phyloP scores from a whole-genome alignment of 2,113 vertebrate genomes.

The Picathartes gymnocephalus region DNA sequence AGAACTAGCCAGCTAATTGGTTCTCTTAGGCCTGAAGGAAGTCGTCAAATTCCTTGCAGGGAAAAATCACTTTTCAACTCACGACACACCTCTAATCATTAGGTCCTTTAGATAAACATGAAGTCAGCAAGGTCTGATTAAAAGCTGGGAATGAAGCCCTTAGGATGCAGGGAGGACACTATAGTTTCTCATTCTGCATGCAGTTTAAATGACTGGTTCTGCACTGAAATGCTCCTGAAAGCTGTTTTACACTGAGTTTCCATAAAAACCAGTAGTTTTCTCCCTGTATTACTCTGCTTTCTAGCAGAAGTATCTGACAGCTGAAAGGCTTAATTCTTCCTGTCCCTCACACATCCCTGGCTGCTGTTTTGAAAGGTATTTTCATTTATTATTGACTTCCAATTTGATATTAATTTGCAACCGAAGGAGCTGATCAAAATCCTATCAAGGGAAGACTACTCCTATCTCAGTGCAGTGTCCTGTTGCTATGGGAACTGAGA shows the following conservation, averaged over 20 bases:
- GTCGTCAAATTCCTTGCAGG: too few relatives aligned
- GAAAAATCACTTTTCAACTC: too few relatives aligned
- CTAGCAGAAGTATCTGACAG: background rate
- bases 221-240: background rate
- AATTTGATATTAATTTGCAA: constrained; percentile 48
- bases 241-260: background rate
- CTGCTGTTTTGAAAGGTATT: background rate
- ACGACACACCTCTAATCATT: background rate
- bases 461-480: background rate
- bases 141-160: background rate
- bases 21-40: too few relatives aligned
- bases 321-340: background rate
- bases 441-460: background rate
- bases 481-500: constrained; percentile 39
- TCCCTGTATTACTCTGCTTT: background rate
- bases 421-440: constrained; percentile 38
- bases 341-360: background rate
- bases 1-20: too few relatives aligned
- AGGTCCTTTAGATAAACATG: background rate
- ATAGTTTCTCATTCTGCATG: background rate
- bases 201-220: background rate
- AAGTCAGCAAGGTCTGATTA: background rate
- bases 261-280: background rate
- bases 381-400: constrained; percentile 42
- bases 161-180: background rate